These are phyloP conservation scores for Drosophila macrospina DNA, from an alignment of 2,888 invertebrate genomes.

Conservation along the genomic window DNA sequence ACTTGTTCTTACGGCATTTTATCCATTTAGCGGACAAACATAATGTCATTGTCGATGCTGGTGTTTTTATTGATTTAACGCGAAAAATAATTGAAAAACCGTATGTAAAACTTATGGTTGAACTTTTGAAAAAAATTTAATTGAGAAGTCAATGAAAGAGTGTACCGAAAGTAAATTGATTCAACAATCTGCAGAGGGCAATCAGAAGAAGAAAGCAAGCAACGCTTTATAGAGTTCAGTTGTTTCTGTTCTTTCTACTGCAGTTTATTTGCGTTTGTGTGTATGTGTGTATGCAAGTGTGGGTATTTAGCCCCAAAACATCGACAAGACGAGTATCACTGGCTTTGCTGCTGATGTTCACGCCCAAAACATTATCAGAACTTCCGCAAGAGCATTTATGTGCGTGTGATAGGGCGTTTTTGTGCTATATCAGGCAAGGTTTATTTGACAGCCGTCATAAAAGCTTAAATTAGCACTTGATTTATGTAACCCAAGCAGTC, in stretches of 20 bases:
- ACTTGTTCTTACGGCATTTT: too few relatives aligned
- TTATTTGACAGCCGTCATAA: conserved; percentile 23
- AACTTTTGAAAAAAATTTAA: conserved; percentile 30
- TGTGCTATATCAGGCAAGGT: conserved; percentile 33
- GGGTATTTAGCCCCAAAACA: conserved; percentile 25
- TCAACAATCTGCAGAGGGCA: conserved; percentile 45
- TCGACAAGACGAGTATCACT: conserved; percentile 61
- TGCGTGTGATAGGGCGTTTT: background rate
- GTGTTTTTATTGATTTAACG: conserved; percentile 44
- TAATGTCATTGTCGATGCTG: background rate
- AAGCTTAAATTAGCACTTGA: conserved; percentile 10
- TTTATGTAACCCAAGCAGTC: conserved; percentile 25
- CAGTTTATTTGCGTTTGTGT: conserved; percentile 4
- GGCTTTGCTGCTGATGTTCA: conserved; percentile 51
- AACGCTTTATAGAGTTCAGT: conserved; percentile 19
- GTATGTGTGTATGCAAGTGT: conserved; percentile 10
- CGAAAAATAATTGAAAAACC: background rate
- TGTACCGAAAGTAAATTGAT: conserved; percentile 55
- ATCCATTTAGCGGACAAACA: background rate
- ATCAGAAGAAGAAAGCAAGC: conserved; percentile 16
- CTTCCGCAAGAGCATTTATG: conserved; percentile 3
- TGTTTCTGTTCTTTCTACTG: conserved; percentile 41
- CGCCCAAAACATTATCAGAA: conserved; percentile 67
- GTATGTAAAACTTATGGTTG: conserved; percentile 33
- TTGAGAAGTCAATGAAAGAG: conserved; percentile 59